Evolutionary conservation across 2,113 vertebrate species (phyloP), one percentile per base, ranked within the genome.

Genomic region (Coptodon rendalli): DNA sequence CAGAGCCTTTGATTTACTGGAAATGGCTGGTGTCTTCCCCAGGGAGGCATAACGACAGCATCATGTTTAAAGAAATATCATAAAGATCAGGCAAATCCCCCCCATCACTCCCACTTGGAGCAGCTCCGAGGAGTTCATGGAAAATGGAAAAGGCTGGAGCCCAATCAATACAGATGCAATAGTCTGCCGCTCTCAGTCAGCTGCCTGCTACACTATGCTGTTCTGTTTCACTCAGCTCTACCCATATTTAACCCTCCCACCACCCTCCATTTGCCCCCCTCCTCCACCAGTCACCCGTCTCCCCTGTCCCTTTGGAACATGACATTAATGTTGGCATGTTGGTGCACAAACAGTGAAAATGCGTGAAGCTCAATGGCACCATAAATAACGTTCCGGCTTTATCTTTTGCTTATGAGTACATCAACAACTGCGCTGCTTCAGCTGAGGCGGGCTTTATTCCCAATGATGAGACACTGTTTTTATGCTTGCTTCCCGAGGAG

Each of bases 101-200:
- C 88, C 88, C 94, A 95, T 95, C 95, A 95, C 94, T 94, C 92
- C 90, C 91, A 95, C 94, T 92, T 90, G 86, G 87, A 96, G 94
- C 89, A 87, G 93, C 94, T 94, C 92, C 85, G 94, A 92, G 91
- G 92, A 96, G 95, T 96, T 96, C 95, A 96, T 96, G 95, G 94
- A 96, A 96, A 96, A 96, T 96, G 94, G 95, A 96, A 96, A 96
- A 96, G 93, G 95, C 95, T 89, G 87, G 88, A 94, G 90, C 87
- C 90, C 83, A 91, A 97, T 97, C 96, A 84, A 97, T 97, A 96
- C 94, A 95, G 95, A 96, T 95, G 95, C 95, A 95, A 97, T 95
- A 95, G 94, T 96, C 93, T 94, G 91, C 92, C 87, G 93, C 91
- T 92, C 92, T 94, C 91, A 91, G 93, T 87, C 90, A 85, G 91